Evolutionary conservation across 2,113 vertebrate genomes (phyloP), one percentile per base, ranked within the genome.

Genomic region (human (Homo sapiens)): DNA sequence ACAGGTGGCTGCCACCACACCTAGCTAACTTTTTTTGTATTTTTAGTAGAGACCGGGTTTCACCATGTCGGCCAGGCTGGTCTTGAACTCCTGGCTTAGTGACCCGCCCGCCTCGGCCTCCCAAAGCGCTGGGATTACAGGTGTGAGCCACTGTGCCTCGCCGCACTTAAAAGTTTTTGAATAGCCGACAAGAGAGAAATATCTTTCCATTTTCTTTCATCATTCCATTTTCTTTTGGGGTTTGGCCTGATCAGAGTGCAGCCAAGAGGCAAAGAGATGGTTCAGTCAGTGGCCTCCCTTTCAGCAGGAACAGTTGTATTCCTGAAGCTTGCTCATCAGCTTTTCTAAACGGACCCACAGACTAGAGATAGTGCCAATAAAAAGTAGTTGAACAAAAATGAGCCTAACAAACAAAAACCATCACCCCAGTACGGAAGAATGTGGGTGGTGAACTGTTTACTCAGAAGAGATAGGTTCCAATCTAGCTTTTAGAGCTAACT

Each of bases 391-490:
- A 86, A 86, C 25, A 52, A 66, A 95, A 94, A 83, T 97, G 95
- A 96, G 45, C 10, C 20, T 68, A 85, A 64, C 30, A 93, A 93
- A 93, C 76, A 94, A 96, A 97, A 92, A 80, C 66, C 50, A 86
- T 92, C 70, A 90, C 84, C 40, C 18, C 45, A 45, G 27, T 66
- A 52, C 48, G 68, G 88, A 92, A 90, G 30, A 78, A 72, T 23
- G n/a, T 59, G 9, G 30, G 30, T 68, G 43, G 61, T 61, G 48
- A 88, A 94, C 75, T 83, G 52, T 86, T 97, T 32, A 94, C 83
- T 96, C 88, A 79, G 43, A 92, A 92, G 84, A 92, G 35, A 70
- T 80, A 35, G 50, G 23, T 88, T 90, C 48, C 55, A 94, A 88
- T 66, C 48, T 2, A 72, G 79, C 22, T 81, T 88, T 94, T 80